phyloP scores from a whole-genome alignment of 2,888 invertebrate genomes.

The Cephus nigrinus region DNA sequence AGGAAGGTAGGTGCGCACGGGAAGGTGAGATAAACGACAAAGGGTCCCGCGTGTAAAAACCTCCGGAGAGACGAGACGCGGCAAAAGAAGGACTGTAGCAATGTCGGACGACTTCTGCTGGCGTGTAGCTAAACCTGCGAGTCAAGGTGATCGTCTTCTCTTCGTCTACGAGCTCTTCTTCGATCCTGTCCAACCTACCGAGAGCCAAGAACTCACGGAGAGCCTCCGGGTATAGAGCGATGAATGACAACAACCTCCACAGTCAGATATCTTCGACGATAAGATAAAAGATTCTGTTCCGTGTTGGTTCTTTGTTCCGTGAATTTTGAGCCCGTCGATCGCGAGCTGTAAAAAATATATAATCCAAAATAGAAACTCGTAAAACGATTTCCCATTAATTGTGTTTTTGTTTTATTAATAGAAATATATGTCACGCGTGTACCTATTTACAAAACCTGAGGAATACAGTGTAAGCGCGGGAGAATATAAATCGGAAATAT shows the following conservation, averaged over 20 bases:
- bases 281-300: not conserved
- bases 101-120: constrained; percentile 30
- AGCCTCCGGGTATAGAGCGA: not conserved
- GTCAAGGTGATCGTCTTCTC: constrained; percentile 36
- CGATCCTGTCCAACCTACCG: not conserved
- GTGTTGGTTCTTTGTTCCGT: not conserved
- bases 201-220: not conserved
- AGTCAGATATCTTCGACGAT: not conserved
- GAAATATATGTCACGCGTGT: constrained; percentile 1
- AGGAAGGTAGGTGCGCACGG: constrained; percentile 35
- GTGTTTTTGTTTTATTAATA: not conserved
- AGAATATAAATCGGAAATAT: not conserved
- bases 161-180: constrained; percentile 26
- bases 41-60: constrained; percentile 36
- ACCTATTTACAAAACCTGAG: not conserved
- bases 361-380: not conserved
- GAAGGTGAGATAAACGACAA: constrained; percentile 34
- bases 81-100: constrained; percentile 39
- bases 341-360: not conserved
- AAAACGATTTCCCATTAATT: not conserved
- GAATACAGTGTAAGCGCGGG: not conserved
- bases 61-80: constrained; percentile 26
- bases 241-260: not conserved
- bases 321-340: not conserved
- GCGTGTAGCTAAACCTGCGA: constrained; percentile 25